Percentiles rank a stretch among this genome's conserved stretches.
Evolutionary conservation across 2,113 vertebrate genomes (phyloP).

Genomic region (Butastur rufipennis): DNA sequence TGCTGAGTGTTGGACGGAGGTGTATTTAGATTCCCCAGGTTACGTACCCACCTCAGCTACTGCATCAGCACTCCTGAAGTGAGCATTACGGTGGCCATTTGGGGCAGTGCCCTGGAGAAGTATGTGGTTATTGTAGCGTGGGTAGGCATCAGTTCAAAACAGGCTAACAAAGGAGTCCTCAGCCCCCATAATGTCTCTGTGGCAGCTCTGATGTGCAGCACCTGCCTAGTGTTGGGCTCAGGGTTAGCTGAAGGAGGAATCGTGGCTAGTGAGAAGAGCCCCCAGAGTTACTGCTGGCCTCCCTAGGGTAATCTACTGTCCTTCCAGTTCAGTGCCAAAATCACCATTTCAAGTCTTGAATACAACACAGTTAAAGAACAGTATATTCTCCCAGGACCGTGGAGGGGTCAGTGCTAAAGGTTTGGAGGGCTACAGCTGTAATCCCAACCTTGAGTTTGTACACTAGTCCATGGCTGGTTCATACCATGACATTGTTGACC

Average conservation of each 20-base stretch:
- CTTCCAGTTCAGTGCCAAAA: neutral
- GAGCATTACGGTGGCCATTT: neutral
- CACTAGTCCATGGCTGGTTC: neutral
- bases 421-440: neutral
- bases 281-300: neutral
- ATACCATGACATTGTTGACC: neutral
- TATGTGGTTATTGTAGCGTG: neutral
- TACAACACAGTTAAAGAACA: neutral
- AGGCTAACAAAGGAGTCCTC: neutral
- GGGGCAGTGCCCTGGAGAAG: neutral
- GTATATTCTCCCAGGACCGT: neutral
- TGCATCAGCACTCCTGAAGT: neutral
- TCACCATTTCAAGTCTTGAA: neutral
- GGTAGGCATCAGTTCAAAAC: neutral
- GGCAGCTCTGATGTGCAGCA: neutral
- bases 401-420: neutral
- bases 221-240: neutral
- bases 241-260: neutral
- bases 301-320: neutral
- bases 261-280: neutral
- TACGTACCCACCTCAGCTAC: neutral
- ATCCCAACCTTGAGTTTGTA: neutral
- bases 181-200: neutral
- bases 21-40: neutral
- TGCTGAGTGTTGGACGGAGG: neutral